Evolutionary conservation across 37 sponge, comb jelly and placozoan species (phyloP).

Genomic region (Amphimedon queenslandica): DNA sequence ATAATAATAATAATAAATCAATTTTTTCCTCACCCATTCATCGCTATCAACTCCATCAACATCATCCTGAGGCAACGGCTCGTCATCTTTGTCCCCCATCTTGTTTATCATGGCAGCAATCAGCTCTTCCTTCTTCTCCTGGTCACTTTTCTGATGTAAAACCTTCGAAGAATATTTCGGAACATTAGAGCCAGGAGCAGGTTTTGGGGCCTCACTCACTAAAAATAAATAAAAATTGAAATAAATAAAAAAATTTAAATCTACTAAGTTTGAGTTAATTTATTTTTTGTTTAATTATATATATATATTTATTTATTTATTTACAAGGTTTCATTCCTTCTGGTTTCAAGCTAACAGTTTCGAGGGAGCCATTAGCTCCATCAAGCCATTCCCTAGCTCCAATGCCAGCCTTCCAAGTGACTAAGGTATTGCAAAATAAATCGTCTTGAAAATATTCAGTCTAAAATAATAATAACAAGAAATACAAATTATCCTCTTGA

Average conservation of each 20-base stretch:
- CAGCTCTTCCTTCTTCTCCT: conserved; percentile 88
- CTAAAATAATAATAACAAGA: conserved; percentile 8
- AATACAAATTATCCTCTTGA: neutral
- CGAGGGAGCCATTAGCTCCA: conserved; percentile 42
- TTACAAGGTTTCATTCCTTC: conserved; percentile 78
- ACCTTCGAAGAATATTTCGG: conserved; percentile 40
- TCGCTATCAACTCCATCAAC: conserved; percentile 91
- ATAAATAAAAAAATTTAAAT: neutral
- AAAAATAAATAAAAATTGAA: conserved; percentile 9
- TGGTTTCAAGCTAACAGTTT: conserved; percentile 54
- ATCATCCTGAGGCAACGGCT: conserved; percentile 75
- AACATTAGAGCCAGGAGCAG: conserved; percentile 44
- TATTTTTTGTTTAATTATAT: no score
- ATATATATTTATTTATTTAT: neutral
- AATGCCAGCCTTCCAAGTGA: conserved; percentile 59
- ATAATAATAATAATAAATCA: conserved; percentile 37
- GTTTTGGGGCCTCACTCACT: conserved; percentile 83
- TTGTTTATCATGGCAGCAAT: conserved; percentile 72
- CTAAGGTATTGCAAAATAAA: conserved; percentile 64
- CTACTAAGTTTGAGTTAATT: no score
- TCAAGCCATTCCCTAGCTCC: conserved; percentile 73
- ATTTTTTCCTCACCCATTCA: conserved; percentile 89
- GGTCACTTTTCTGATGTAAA: conserved; percentile 50
- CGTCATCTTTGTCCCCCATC: conserved; percentile 75
- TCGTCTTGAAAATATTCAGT: conserved; percentile 89